Evolutionary conservation across 64 coral and sea anemone species (phyloP), one percentile per base, ranked within the genome.

Genomic region (Stichodactyla helianthus): DNA sequence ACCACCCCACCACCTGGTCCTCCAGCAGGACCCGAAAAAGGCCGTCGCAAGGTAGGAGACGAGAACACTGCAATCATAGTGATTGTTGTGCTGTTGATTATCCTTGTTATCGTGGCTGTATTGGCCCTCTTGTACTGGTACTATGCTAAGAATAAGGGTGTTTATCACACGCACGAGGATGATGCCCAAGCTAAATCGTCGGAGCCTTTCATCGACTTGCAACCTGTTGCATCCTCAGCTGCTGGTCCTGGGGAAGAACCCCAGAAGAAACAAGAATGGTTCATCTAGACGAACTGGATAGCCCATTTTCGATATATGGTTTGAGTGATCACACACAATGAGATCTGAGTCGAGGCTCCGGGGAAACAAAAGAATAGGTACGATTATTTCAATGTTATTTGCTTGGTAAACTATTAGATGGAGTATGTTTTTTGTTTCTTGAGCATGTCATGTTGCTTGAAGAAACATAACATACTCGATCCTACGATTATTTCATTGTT

Each of bases 211-310:
- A 96, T 96, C 4, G 91, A 87, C 20, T 84, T 89, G 7, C 86
- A 92, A 53, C 86, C 87, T 5, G 83, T 84, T 65, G 14, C 55
- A 61, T 55, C 89, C 52, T 8, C 59, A 58, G 20, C 15, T 52
- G 14, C 82, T 13, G 71, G 70, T 10, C 54, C 86, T 22, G 90
- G 8, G 6, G 88, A 77, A 62, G 94, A 93, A 4, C 13, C 88
- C 6, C 63, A 93, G 71, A 89, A 89, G 71, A 96, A 96, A 67
- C 92, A 96, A 89, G 94, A 96, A 50, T 96, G 94, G 94, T 96
- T 61, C 77, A 96, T 96, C 68, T 92, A 81, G 86, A 53, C 4
- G 70, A 50, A n/a, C 18, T 65, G 22, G 20, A 63, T n/a, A n/a
- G n/a, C n/a, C n/a, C n/a, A n/a, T n/a, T n/a, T n/a, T n/a, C n/a